These are phyloP conservation scores for Empidonax traillii DNA, from an alignment of 2,113 vertebrate species.

Conservation along the genomic window DNA sequence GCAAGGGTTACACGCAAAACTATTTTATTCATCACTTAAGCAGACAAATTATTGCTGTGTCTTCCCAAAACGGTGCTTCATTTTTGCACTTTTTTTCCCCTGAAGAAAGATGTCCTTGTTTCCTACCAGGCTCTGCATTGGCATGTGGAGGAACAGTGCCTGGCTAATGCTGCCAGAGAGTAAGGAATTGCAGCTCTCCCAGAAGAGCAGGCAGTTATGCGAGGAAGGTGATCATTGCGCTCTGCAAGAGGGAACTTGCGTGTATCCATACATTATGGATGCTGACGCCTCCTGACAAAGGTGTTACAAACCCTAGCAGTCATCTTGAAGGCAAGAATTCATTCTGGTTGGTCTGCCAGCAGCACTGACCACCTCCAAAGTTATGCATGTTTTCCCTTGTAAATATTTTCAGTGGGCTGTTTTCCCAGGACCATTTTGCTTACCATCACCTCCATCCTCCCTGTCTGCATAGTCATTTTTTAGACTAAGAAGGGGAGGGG, in stretches of 20 bases:
- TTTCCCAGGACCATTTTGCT: not conserved
- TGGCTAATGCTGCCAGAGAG: not conserved
- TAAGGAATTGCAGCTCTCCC: not conserved
- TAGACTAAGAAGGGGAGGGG: not conserved
- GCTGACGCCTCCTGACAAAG: not conserved
- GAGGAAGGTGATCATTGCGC: not conserved
- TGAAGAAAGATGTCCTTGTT: constrained; percentile 7
- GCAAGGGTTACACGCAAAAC: constrained; percentile 8
- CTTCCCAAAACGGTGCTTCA: not conserved
- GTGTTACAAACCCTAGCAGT: not conserved
- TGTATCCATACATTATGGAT: not conserved
- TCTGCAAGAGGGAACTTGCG: not conserved
- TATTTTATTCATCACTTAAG: not conserved
- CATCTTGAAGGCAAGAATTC: not conserved
- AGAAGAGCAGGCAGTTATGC: not conserved
- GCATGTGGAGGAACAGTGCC: not conserved
- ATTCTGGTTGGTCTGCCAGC: not conserved
- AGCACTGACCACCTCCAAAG: not conserved
- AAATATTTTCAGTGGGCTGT: constrained; percentile 33
- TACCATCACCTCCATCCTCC: not conserved
- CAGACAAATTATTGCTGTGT: constrained; percentile 7
- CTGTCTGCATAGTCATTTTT: not conserved
- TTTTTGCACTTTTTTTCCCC: not conserved
- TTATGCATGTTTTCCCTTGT: not conserved
- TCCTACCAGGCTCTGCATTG: not conserved